Conservation (phyloP, 2,888 invertebrate genomes). For the Melikaiella ostensackeni region DNA sequence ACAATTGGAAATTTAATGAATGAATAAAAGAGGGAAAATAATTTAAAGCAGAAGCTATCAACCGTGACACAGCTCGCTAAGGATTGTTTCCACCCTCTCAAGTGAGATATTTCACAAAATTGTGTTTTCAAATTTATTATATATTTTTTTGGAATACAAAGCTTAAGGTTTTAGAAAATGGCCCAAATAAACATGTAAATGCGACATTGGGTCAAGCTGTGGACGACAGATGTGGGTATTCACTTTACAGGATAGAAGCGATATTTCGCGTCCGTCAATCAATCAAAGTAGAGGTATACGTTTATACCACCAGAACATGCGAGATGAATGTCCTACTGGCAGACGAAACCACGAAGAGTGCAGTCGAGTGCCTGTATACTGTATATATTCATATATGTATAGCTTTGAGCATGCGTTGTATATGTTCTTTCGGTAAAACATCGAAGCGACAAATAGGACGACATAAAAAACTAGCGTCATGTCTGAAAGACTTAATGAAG, state of each 20-base stretch:
- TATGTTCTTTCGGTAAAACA: neutral
- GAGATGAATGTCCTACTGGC: slow-evolving; percentile 29
- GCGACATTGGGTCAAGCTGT: slow-evolving; percentile 3
- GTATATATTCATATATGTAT: neutral
- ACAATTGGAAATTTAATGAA: too few relatives aligned
- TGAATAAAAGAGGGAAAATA: too few relatives aligned
- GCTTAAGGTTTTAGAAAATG: neutral
- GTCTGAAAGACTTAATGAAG: neutral
- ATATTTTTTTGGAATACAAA: too few relatives aligned
- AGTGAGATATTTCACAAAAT: too few relatives aligned
- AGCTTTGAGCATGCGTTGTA: neutral
- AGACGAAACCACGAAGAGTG: slow-evolving; percentile 30
- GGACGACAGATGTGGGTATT: slow-evolving; percentile 14
- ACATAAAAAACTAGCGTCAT: slow-evolving; percentile 3
- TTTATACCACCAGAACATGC: neutral
- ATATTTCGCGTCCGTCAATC: slow-evolving; percentile 30
- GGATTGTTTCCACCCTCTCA: too few relatives aligned
- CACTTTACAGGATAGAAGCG: neutral
- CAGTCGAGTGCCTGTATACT: neutral
- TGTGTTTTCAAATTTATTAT: too few relatives aligned
- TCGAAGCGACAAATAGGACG: neutral
- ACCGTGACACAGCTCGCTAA: too few relatives aligned
- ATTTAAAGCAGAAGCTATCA: too few relatives aligned
- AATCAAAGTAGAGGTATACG: neutral
- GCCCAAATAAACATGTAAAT: neutral